Conservation (phyloP, 2,113 vertebrate genomes). For the Eidolon helvum region DNA sequence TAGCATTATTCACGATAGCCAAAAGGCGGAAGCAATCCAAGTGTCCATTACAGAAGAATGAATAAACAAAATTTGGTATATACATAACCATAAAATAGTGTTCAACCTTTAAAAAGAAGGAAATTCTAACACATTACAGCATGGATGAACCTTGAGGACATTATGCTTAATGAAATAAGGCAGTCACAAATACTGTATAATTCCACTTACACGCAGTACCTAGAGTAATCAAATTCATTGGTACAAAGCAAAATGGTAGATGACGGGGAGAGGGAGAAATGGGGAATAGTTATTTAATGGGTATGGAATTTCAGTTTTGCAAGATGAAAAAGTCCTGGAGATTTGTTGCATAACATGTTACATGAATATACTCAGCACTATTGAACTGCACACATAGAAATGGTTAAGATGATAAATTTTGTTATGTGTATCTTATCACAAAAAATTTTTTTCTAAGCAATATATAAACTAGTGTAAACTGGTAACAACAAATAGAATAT, state of each 20-base stretch:
- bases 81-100: background rate
- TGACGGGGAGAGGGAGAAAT: background rate
- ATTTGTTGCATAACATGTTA: background rate
- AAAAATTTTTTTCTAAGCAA: background rate
- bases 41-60: background rate
- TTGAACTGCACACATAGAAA: background rate
- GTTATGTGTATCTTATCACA: background rate
- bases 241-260: background rate
- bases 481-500: constrained; percentile 16
- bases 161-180: background rate
- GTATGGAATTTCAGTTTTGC: background rate
- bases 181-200: background rate
- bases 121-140: background rate
- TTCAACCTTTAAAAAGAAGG: background rate
- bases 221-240: background rate
- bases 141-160: background rate
- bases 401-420: constrained; percentile 11
- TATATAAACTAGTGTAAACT: background rate
- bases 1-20: background rate
- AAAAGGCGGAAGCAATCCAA: background rate
- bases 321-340: background rate
- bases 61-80: background rate
- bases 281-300: background rate
- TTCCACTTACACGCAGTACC: background rate
- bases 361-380: background rate